A percentile compares a stretch with the other conserved stretches of the same genome.
phyloP scores from a whole-genome alignment of 2,797 vertebrate species.

The Pangasius krempfi region DNA sequence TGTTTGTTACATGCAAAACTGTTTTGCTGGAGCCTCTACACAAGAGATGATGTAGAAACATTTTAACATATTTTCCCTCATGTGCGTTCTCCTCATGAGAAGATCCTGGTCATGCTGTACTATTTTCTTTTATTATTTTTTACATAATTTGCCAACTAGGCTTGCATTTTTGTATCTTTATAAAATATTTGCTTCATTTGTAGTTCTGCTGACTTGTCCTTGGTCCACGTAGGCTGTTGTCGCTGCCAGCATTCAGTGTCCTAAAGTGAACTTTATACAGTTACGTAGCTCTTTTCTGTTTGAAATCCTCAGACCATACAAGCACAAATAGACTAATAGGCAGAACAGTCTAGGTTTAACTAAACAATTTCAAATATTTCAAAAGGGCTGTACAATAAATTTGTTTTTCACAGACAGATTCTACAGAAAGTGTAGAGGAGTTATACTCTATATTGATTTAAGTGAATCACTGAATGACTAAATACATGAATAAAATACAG shows the following conservation, averaged over 20 bases:
- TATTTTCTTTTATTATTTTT: background rate
- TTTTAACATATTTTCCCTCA: background rate
- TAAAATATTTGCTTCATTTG: background rate
- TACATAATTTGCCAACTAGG: no score
- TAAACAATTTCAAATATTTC: background rate
- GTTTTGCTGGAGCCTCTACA: background rate
- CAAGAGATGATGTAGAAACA: background rate
- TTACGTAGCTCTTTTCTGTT: background rate
- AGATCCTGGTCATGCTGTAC: background rate
- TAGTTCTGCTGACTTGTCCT: background rate
- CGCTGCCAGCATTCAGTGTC: conserved; percentile 54
- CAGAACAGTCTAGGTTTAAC: background rate
- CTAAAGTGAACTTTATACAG: conserved; percentile 38
- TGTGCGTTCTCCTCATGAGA: background rate
- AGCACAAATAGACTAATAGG: background rate
- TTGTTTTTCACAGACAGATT: background rate
- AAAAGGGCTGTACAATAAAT: background rate
- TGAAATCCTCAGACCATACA: background rate
- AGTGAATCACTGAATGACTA: background rate
- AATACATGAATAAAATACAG: background rate
- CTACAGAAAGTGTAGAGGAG: background rate
- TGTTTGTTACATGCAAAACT: background rate
- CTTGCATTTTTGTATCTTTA: background rate
- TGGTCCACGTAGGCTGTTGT: background rate
- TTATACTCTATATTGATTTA: background rate